Base-by-base conservation (phyloP, 2,797 vertebrate genomes). In the Numenius phaeopus region DNA sequence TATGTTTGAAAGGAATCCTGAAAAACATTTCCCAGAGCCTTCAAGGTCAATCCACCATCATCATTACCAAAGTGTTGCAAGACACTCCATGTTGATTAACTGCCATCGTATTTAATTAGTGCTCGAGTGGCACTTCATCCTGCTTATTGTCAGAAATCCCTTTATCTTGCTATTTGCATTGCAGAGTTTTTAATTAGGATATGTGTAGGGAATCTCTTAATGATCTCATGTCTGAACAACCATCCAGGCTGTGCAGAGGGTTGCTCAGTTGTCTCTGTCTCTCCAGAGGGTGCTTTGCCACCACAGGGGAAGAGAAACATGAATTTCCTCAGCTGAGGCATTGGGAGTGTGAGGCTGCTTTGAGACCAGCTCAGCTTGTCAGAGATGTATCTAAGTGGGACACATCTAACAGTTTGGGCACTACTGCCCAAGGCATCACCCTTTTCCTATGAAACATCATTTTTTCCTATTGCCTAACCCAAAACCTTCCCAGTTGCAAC, bases 141-240 rank as follows among this genome's bases (percentile, higher is more conserved):
- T 88, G 95, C 85, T 94, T 95, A 92, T 95, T 97, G 97, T 97
- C 92, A 96, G 97, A 97, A 97, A 95, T 90, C 92, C 94, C 87
- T 97, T 96, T 95, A 97, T 97, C 95, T 97, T 97, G 64, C 89
- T 96, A 89, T 96, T 96, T 97, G 95, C 91, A 94, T 94, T 93
- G 86, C 73, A 57, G 83, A 90, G 89, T 93, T 96, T 96, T 98
- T 97, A 98, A 98, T 98, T 98, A 98, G 97, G 83, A 81, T 95
- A 93, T 93, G 83, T 93, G 85, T 88, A 80, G 89, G 87, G 92
- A 96, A 96, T 96, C 94, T 97, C 86, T 94, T 94, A 96, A 97
- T 83, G 88, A 95, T 95, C 86, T 96, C 67, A 57, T 90, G 78
- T 90, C 86, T 93, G 66, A 89, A 84, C 55, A 97, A 92, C 86